Conservation (phyloP, 2,888 invertebrate genomes). For the Onthophagus sagittarius region DNA sequence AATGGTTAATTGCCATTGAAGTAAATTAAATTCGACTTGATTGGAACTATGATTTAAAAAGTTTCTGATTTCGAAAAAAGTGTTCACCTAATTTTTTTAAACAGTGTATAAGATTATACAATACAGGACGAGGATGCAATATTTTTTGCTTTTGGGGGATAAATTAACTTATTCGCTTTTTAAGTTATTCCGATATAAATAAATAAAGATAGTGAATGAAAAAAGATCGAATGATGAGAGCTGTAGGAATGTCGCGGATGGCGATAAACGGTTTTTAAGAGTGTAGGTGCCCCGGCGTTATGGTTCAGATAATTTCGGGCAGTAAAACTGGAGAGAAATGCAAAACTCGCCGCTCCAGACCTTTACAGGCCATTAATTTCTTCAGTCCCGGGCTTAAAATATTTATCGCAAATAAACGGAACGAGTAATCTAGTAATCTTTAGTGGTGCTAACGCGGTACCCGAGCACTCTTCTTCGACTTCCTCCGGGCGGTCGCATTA, state of each 20-base stretch:
- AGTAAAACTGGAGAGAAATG: background rate
- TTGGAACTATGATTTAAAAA: too few species aligned
- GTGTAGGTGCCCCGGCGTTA: background rate
- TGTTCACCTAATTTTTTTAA: too few species aligned
- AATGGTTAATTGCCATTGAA: too few species aligned
- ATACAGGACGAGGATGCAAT: too few species aligned
- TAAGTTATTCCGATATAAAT: background rate
- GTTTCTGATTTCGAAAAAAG: too few species aligned
- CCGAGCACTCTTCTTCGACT: background rate
- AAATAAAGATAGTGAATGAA: too few species aligned
- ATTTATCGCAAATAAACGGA: slow-evolving; percentile 3
- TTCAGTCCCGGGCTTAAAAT: background rate
- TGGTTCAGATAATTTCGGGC: background rate
- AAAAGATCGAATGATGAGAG: background rate
- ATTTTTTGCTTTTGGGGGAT: background rate
- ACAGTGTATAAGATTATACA: too few species aligned
- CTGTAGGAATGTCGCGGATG: background rate
- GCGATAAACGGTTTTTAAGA: background rate
- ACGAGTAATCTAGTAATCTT: slow-evolving; percentile 3
- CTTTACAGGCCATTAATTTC: slow-evolving; percentile 9
- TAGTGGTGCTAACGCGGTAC: slow-evolving; percentile 5
- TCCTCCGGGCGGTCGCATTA: slow-evolving; percentile 8
- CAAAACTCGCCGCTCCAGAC: background rate
- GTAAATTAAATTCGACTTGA: too few species aligned
- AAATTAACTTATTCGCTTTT: background rate